phyloP scores from a whole-genome alignment of 1,140 invertebrate species.

The Drosophila varians region DNA sequence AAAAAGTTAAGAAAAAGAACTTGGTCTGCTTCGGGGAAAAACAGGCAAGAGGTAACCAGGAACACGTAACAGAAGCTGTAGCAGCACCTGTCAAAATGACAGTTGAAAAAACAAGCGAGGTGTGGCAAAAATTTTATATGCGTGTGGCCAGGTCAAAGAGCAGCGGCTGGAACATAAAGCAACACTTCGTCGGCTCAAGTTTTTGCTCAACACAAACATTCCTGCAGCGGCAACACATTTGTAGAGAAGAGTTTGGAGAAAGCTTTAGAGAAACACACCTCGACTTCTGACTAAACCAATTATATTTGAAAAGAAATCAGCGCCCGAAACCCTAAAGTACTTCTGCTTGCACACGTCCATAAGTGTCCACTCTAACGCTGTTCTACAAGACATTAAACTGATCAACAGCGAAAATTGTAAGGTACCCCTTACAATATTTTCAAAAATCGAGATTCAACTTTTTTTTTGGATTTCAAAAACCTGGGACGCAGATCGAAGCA shows the following conservation, averaged over 20 bases:
- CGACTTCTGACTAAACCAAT: slow-evolving; percentile 73
- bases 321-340: slow-evolving; percentile 44
- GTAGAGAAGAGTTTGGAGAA: slow-evolving; percentile 33
- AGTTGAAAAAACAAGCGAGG: slow-evolving; percentile 68
- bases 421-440: too few relatives aligned
- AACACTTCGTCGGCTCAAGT: slow-evolving; percentile 18
- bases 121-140: slow-evolving; percentile 3
- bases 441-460: too few relatives aligned
- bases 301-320: slow-evolving; percentile 67
- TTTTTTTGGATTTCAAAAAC: too few relatives aligned
- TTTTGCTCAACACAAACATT: slow-evolving; percentile 53
- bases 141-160: neutral
- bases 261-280: slow-evolving; percentile 2
- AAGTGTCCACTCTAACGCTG: too few relatives aligned
- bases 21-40: slow-evolving; percentile 44
- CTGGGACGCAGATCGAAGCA: too few relatives aligned
- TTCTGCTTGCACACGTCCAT: slow-evolving; percentile 65
- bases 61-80: slow-evolving; percentile 18
- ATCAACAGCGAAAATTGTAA: too few relatives aligned
- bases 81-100: slow-evolving; percentile 78
- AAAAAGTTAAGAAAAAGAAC: slow-evolving; percentile 49
- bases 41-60: slow-evolving; percentile 6
- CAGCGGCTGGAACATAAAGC: slow-evolving; percentile 7
- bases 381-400: too few relatives aligned
- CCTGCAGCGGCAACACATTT: slow-evolving; percentile 52